Percentiles rank a stretch among this genome's conserved stretches.
Evolutionary conservation across 1,140 invertebrate species (phyloP).

Genomic region (Formica selysi): DNA sequence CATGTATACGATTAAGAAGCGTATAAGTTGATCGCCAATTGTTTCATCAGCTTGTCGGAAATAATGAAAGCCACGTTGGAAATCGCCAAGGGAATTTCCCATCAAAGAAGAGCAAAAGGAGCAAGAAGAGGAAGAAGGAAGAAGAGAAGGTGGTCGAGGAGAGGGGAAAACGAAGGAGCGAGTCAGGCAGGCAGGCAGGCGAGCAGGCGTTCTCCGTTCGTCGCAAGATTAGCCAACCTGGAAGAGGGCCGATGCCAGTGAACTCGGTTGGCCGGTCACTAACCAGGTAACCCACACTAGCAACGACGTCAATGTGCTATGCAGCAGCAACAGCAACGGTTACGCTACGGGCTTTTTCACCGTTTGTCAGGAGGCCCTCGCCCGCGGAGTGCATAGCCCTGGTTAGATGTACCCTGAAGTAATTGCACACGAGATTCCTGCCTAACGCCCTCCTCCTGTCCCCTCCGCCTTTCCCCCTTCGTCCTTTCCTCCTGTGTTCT

Average conservation of each 20-base stretch:
- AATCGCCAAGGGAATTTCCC: conserved; percentile 68
- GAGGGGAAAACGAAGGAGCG: conserved; percentile 30
- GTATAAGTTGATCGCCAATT: conserved; percentile 65
- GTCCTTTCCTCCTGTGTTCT: conserved; percentile 56
- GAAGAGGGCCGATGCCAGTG: conserved; percentile 86
- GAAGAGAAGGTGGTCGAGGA: conserved; percentile 55
- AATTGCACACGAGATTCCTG: conserved; percentile 61
- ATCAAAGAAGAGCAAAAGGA: conserved; percentile 38
- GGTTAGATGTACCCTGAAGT: conserved; percentile 62
- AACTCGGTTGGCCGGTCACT: conserved; percentile 87
- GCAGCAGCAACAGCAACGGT: conserved; percentile 81
- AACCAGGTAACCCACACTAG: conserved; percentile 87
- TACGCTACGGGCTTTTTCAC: conserved; percentile 85
- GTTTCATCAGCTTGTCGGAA: conserved; percentile 53
- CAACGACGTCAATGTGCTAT: conserved; percentile 79
- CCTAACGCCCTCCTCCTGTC: conserved; percentile 42
- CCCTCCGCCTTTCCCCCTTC: conserved; percentile 12
- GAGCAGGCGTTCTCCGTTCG: conserved; percentile 68
- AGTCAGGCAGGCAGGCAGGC: conserved; percentile 42
- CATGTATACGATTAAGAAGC: conserved; percentile 67
- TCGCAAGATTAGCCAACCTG: conserved; percentile 85
- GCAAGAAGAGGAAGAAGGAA: conserved; percentile 45
- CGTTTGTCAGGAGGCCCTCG: conserved; percentile 77
- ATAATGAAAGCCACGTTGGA: conserved; percentile 32
- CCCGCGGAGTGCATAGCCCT: conserved; percentile 50